These are phyloP conservation scores for Ceratina japonica DNA, from an alignment of 1,140 invertebrate genomes.

Conservation along the genomic window DNA sequence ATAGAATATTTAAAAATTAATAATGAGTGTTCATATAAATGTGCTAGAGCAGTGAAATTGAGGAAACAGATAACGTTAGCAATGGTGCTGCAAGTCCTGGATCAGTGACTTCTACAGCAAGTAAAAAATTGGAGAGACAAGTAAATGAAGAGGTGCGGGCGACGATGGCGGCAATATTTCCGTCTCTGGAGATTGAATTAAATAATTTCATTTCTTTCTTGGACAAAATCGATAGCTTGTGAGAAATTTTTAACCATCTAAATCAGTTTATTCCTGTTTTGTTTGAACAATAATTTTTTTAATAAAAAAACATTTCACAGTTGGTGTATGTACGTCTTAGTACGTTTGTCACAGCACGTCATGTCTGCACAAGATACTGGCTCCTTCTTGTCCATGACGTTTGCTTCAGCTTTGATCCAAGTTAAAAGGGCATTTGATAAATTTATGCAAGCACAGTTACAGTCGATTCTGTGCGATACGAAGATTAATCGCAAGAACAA, in stretches of 20 bases:
- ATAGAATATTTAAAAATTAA: not conserved
- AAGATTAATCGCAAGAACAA: slow-evolving; percentile 87
- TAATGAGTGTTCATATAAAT: slow-evolving; percentile 14
- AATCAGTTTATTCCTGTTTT: not conserved
- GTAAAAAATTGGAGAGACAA: slow-evolving; percentile 84
- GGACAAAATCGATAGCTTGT: slow-evolving; percentile 94
- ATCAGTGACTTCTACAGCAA: slow-evolving; percentile 75
- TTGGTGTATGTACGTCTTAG: slow-evolving; percentile 95
- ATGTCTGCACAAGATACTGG: slow-evolving; percentile 94
- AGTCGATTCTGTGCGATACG: slow-evolving; percentile 89
- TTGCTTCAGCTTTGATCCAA: slow-evolving; percentile 92
- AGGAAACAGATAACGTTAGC: slow-evolving; percentile 68
- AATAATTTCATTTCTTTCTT: slow-evolving; percentile 91
- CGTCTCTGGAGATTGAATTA: slow-evolving; percentile 91
- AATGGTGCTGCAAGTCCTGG: slow-evolving; percentile 71
- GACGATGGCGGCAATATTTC: slow-evolving; percentile 94
- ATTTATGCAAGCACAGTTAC: slow-evolving; percentile 93
- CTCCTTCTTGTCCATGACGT: slow-evolving; percentile 94
- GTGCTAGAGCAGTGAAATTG: slow-evolving; percentile 65
- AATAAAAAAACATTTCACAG: slow-evolving; percentile 80
- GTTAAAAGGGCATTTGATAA: slow-evolving; percentile 97
- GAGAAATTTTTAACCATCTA: slow-evolving; percentile 70
- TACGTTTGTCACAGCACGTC: slow-evolving; percentile 93
- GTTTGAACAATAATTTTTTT: not conserved
- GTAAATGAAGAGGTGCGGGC: slow-evolving; percentile 89